Conservation (phyloP, 1,140 invertebrate species). For the Melitaea cinxia region DNA sequence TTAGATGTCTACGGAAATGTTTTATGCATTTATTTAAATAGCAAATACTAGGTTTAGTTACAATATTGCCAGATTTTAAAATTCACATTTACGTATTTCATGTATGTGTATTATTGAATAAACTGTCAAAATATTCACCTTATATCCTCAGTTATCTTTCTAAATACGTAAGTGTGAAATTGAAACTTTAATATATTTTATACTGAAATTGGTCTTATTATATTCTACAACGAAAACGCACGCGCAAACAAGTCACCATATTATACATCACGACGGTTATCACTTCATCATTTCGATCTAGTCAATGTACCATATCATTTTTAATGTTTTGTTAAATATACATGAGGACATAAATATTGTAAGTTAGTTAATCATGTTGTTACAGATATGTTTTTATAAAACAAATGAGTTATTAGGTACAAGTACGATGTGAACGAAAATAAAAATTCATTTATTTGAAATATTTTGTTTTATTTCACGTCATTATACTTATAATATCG, state of each 20-base stretch:
- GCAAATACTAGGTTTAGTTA: conserved; percentile 11
- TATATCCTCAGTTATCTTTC: background rate
- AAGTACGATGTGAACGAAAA: conserved; percentile 78
- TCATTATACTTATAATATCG: background rate
- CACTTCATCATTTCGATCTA: conserved; percentile 45
- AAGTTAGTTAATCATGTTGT: conserved; percentile 78
- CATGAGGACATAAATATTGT: conserved; percentile 56
- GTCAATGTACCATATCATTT: conserved; percentile 80
- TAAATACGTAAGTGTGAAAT: conserved; percentile 6
- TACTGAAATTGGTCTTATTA: conserved; percentile 13
- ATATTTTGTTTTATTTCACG: conserved; percentile 41
- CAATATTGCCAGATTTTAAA: conserved; percentile 2
- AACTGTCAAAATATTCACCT: background rate
- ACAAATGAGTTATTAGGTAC: conserved; percentile 76
- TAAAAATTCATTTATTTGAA: conserved; percentile 77
- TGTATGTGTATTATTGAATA: background rate
- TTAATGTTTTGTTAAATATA: conserved; percentile 65
- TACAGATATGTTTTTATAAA: conserved; percentile 79
- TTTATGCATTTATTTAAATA: conserved; percentile 19
- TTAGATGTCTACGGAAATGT: conserved; percentile 14
- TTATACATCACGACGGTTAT: background rate
- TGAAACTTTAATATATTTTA: background rate
- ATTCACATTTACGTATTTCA: conserved; percentile 4
- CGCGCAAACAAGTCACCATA: conserved; percentile 2
- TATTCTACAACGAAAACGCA: conserved; percentile 29